Base-by-base conservation (phyloP, 2,888 invertebrate species). In the Augiades crinisus region DNA sequence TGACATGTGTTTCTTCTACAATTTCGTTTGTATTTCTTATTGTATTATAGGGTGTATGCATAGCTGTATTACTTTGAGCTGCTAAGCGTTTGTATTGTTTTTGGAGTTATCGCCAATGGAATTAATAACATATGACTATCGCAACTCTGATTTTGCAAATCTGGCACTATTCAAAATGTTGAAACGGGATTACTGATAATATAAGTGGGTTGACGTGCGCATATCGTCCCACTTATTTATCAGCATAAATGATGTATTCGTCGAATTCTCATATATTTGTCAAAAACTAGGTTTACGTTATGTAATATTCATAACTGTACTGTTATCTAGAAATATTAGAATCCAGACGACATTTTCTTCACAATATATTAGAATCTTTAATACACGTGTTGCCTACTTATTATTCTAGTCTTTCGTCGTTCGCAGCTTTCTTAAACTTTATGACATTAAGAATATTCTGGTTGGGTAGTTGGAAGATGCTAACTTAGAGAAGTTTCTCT, bases 341-440 rank as follows among this genome's bases (percentile, higher is more conserved):
- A 34, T 45, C 33, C 33, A 19, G 21, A 31, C 16, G 17, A 14
- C 13, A 38, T 38, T 38, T 21, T 36, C 24, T 47, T 30, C n/a
- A 14, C 19, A 30, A 38, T 38, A 47, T 47, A 21, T 40, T 24
- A 41, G 33, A 24, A 24, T 41, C 19, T 43, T 33, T 43, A n/a
- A 27, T 10, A 24, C 41, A 34, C 33, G 24, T 43, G 34, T 50
- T 27, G 24, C 12, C 24, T 43, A 19, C 41, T 43, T 50, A 41
- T 16, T 50, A 50, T 50, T 50, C 49, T 43, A n/a, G 49, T 27
- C 27, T 24, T 1, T 12, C 14, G n/a, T 27, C 17, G 16, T 27
- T 50, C 13, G 41, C 27, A 43, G 49, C 41, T 50, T 41, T 50
- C 41, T 50, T 50, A 27, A 50, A 36, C 12, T 49, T 27, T 17